phyloP scores from a whole-genome alignment of 2,888 invertebrate genomes.

The Agrotis puta region DNA sequence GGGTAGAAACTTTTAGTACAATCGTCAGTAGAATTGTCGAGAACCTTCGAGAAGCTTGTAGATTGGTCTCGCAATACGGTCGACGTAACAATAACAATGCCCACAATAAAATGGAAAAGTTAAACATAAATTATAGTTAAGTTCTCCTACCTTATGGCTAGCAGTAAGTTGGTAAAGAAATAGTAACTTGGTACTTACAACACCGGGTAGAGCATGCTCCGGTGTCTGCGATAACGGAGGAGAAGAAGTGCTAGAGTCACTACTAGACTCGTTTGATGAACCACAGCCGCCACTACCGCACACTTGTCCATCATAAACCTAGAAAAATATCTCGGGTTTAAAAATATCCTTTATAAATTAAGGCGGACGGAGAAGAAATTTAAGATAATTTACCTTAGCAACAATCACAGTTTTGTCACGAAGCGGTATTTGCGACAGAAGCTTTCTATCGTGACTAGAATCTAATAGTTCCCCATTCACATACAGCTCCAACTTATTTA shows the following conservation, averaged over 20 bases:
- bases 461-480: slow-evolving; percentile 97
- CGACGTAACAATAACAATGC: no score
- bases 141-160: no score
- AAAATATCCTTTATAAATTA: neutral
- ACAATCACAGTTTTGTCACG: slow-evolving; percentile 96
- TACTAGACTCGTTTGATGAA: slow-evolving; percentile 95
- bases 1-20: no score
- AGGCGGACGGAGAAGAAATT: neutral
- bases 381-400: slow-evolving; percentile 80
- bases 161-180: slow-evolving; percentile 87
- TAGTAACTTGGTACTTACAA: slow-evolving; percentile 91
- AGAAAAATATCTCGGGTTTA: neutral
- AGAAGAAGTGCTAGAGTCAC: slow-evolving; percentile 98
- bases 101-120: no score
- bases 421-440: slow-evolving; percentile 96
- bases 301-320: slow-evolving; percentile 88
- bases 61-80: no score
- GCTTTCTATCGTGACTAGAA: slow-evolving; percentile 96
- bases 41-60: no score
- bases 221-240: slow-evolving; percentile 97
- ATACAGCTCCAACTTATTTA: slow-evolving; percentile 97
- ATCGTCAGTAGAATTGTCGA: no score
- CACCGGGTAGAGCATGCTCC: slow-evolving; percentile 97
- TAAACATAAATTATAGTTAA: no score
- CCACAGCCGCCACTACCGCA: slow-evolving; percentile 88